Evolutionary conservation across 2,113 vertebrate species (phyloP).

Genomic region (Callipepla californica): DNA sequence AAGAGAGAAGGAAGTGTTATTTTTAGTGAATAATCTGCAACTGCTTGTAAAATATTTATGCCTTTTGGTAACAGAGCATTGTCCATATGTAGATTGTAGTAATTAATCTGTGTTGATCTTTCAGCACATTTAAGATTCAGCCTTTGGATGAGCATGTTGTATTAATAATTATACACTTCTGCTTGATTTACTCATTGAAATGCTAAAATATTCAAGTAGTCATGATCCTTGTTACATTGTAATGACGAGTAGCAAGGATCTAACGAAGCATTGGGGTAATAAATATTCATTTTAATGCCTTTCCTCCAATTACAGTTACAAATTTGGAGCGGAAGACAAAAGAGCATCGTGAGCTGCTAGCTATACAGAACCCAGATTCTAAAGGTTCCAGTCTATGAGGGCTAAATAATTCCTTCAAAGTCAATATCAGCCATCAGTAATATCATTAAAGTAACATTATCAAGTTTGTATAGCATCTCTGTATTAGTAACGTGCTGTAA

Average conservation of each 20-base stretch:
- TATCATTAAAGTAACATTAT: background rate
- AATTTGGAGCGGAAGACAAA: background rate
- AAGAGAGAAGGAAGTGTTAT: background rate
- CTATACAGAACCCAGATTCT: background rate
- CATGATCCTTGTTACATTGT: background rate
- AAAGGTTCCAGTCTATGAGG: background rate
- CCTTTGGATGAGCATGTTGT: background rate
- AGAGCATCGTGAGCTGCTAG: background rate
- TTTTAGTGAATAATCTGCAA: slow-evolving; percentile 1
- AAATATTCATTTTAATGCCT: background rate
- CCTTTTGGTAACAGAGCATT: background rate
- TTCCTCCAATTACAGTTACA: background rate
- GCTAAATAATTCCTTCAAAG: background rate
- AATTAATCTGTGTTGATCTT: slow-evolving; percentile 13
- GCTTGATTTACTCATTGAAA: background rate
- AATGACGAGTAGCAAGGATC: background rate
- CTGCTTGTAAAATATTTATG: slow-evolving; percentile 7
- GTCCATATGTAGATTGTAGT: background rate
- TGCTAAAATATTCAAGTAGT: background rate
- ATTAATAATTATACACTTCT: background rate
- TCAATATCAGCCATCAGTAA: background rate
- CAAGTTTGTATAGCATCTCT: background rate
- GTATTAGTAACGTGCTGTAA: background rate
- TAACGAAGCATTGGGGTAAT: background rate
- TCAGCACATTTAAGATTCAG: background rate